Evolutionary conservation across 1,140 invertebrate genomes (phyloP).

Genomic region (Neodiprion virginianus): DNA sequence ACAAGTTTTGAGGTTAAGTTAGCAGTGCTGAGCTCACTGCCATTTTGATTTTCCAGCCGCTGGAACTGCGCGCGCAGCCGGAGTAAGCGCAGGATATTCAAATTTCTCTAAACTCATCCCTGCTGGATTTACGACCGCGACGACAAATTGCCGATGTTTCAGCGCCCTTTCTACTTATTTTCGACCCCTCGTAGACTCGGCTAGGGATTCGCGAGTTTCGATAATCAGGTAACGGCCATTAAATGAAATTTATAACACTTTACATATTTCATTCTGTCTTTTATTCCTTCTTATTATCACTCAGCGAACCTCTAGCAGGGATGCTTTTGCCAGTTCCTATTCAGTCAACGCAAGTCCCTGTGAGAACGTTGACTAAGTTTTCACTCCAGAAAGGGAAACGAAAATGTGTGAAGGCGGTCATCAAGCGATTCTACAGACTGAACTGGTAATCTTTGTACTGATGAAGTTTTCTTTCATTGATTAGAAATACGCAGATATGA

Average conservation of each 20-base stretch:
- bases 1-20: slow-evolving; percentile 30
- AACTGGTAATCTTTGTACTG: slow-evolving; percentile 65
- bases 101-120: neutral
- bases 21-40: neutral
- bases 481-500: neutral
- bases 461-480: neutral
- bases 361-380: slow-evolving; percentile 74
- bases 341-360: slow-evolving; percentile 28
- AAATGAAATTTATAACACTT: too few species aligned
- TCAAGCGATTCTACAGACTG: slow-evolving; percentile 80
- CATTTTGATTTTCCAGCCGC: slow-evolving; percentile 28
- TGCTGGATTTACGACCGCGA: too few species aligned
- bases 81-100: neutral
- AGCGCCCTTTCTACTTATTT: too few species aligned
- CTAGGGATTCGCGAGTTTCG: neutral
- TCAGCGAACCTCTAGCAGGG: slow-evolving; percentile 26
- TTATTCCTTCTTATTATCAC: neutral
- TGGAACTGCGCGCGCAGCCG: slow-evolving; percentile 21
- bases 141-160: too few species aligned
- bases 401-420: slow-evolving; percentile 75
- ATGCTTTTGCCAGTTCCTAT: slow-evolving; percentile 42
- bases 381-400: slow-evolving; percentile 76
- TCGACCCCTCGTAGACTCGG: too few species aligned
- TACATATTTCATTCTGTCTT: too few species aligned
- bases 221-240: neutral